Evolutionary conservation across 2,113 vertebrate species (phyloP).

Genomic region (Pogonocichla stellata): DNA sequence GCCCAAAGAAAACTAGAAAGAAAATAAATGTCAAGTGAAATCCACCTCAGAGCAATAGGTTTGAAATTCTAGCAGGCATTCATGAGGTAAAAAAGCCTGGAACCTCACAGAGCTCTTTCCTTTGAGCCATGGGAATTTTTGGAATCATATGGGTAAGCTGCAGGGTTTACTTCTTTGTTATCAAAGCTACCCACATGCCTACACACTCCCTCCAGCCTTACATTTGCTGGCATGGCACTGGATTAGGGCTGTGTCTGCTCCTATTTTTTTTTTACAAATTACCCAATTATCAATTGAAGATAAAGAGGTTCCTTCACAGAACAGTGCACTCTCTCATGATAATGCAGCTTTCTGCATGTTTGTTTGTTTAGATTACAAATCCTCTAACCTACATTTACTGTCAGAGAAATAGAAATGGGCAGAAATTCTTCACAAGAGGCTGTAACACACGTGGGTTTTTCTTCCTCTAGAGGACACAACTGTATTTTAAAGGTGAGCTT

Average conservation of each 20-base stretch:
- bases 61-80: not conserved
- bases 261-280: not conserved
- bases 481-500: not conserved
- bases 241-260: not conserved
- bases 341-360: not conserved
- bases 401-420: not conserved
- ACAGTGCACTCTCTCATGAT: not conserved
- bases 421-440: not conserved
- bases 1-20: not conserved
- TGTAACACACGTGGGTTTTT: fast-evolving
- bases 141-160: not conserved
- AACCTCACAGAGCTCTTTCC: not conserved
- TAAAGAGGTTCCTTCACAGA: not conserved
- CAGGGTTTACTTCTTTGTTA: not conserved
- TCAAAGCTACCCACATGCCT: not conserved
- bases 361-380: not conserved
- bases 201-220: not conserved
- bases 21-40: not conserved
- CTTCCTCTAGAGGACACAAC: not conserved
- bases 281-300: not conserved
- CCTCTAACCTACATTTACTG: not conserved
- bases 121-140: not conserved
- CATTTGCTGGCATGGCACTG: not conserved
- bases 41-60: not conserved
- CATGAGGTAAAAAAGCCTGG: not conserved